Conservation (phyloP, 2,797 vertebrate species). For the Rachycentron canadum region DNA sequence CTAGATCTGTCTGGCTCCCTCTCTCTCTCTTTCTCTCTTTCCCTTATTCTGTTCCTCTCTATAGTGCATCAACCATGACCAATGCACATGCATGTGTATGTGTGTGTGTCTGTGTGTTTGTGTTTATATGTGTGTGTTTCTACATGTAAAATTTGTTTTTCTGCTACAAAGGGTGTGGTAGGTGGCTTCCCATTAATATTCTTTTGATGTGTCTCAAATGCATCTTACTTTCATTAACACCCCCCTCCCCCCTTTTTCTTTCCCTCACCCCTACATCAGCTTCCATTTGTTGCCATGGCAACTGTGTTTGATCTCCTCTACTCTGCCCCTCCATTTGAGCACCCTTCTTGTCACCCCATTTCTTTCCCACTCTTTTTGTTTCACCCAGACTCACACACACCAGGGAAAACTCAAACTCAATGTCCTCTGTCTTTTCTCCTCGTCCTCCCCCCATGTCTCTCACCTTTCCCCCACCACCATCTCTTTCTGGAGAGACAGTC, state of each 20-base stretch:
- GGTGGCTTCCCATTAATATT: constrained; percentile 45
- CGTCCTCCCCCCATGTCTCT: constrained; percentile 18
- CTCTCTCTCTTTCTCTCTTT: not conserved
- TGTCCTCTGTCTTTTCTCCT: constrained; percentile 31
- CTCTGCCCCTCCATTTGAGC: constrained; percentile 49
- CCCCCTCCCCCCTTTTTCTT: constrained; percentile 5
- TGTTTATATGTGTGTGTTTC: not conserved
- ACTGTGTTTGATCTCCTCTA: constrained; percentile 77
- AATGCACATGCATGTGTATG: not conserved
- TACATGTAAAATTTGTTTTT: constrained; percentile 10
- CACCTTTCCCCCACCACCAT: constrained; percentile 1
- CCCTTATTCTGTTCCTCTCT: constrained; percentile 4
- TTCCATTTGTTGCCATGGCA: constrained; percentile 86
- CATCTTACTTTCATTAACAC: constrained; percentile 61
- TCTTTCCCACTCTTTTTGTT: constrained; percentile 32
- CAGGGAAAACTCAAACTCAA: not conserved
- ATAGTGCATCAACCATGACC: constrained; percentile 5
- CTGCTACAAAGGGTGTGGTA: constrained; percentile 32
- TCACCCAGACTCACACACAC: constrained; percentile 1
- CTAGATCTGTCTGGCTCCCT: not conserved
- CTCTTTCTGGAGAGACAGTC: constrained; percentile 28
- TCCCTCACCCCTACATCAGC: constrained; percentile 60
- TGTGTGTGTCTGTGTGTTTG: not conserved
- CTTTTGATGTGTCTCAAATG: constrained; percentile 40
- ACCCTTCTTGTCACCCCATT: constrained; percentile 52